Percentiles rank a stretch among this genome's conserved stretches.
Evolutionary conservation across 53 echinoderm and acorn worm genomes (phyloP).

Genomic region (Holothuria scabra): DNA sequence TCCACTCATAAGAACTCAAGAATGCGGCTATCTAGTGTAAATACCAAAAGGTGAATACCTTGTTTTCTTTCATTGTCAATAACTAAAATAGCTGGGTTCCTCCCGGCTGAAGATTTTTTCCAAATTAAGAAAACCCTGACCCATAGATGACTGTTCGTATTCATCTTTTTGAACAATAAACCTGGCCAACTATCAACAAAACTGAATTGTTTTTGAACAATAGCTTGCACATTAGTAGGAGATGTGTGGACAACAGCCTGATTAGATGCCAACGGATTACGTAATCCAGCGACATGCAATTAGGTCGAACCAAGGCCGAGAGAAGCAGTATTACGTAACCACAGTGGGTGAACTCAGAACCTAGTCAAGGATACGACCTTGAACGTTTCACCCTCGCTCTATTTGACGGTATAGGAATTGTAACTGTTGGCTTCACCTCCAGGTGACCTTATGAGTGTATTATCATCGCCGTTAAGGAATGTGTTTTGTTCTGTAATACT

Average conservation of each 20-base stretch:
- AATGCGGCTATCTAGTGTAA: too few relatives aligned
- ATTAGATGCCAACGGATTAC: slow-evolving; percentile 4
- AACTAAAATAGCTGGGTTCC: too few relatives aligned
- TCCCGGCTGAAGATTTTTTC: too few relatives aligned
- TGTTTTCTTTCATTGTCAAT: too few relatives aligned
- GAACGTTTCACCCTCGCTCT: slow-evolving; percentile 13
- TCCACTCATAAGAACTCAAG: too few relatives aligned
- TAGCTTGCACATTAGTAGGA: slow-evolving; percentile 3
- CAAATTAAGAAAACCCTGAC: slow-evolving; percentile 28
- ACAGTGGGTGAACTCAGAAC: slow-evolving; percentile 19
- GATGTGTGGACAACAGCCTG: slow-evolving; percentile 19
- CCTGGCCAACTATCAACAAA: not conserved
- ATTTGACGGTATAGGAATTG: not conserved
- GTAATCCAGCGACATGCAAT: slow-evolving; percentile 10
- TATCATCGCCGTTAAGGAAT: not conserved
- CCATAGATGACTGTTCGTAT: slow-evolving; percentile 1
- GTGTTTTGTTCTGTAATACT: slow-evolving; percentile 7
- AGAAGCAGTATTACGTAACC: slow-evolving; percentile 11
- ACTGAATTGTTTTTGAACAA: slow-evolving; percentile 3
- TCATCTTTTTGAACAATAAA: slow-evolving; percentile 10
- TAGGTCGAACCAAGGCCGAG: slow-evolving; percentile 22
- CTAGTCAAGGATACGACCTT: slow-evolving; percentile 24
- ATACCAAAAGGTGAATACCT: too few relatives aligned
- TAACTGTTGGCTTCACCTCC: not conserved
- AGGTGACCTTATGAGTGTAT: not conserved